Evolutionary conservation across 1,140 invertebrate species (phyloP), one percentile per base, ranked within the genome.

Genomic region (Polyergus mexicanus): DNA sequence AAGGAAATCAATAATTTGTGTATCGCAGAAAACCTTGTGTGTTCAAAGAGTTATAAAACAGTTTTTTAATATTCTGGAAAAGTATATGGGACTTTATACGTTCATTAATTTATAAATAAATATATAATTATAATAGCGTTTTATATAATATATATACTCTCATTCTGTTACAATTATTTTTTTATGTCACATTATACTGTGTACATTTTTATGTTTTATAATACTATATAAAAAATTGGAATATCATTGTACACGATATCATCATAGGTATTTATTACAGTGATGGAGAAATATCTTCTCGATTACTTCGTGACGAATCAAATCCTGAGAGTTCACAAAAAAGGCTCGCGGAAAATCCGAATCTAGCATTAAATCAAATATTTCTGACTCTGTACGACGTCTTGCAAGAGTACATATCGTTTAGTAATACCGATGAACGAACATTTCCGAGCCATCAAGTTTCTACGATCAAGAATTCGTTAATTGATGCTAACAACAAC

Each of bases 231-330:
- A 71, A 72, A 13, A 19, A 47, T 44, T 44, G 56, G 22, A 58
- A 51, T 6, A 25, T 71, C 4, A 51, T 47, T 56, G 2, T 56
- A 8, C 2, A 56, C 4, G n/a, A 51, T 65, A 58, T 89, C 25
- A 89, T 76, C 38, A 41, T 51, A 13, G 84, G n/a, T 77, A 47
- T 89, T 25, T 84, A 72, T 90, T 90, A 66, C 89, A 90, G 89
- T 35, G 58, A 7, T 13, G 28, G 16, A 51, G 80, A 41, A 51
- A 60, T 51, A 51, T 8, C 51, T 54, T 38, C 6, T 76, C 84
- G 32, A 56, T 47, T 11, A 11, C 51, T 32, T 35, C 6, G 54
- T 72, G 85, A 41, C 25, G 38, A 32, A 38, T 69, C 38, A 51
- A 47, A 32, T n/a, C 2, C 13, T 71, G 28, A 25, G 0, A 51